phyloP scores from a whole-genome alignment of 2,113 vertebrate species.

The Silurus asotus region DNA sequence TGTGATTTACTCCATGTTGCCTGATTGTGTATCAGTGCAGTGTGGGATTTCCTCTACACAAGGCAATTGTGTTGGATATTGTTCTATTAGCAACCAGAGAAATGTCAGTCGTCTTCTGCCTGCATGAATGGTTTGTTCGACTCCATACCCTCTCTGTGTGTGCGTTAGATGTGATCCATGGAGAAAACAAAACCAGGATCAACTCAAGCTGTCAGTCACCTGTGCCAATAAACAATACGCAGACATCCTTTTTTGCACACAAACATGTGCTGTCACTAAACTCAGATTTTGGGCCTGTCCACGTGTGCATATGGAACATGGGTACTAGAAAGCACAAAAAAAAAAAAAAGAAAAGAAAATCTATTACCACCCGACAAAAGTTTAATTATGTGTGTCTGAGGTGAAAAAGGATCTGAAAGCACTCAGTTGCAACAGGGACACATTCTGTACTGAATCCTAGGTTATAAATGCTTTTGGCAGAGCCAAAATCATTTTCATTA shows the following conservation, averaged over 20 bases:
- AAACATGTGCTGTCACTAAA: neutral
- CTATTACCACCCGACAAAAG: neutral
- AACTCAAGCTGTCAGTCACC: conserved; percentile 46
- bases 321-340: neutral
- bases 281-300: neutral
- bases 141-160: conserved; percentile 10
- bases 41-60: conserved; percentile 52
- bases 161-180: conserved; percentile 58
- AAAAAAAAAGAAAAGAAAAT: neutral
- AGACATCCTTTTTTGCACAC: neutral
- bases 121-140: conserved; percentile 44
- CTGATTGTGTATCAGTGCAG: conserved; percentile 58
- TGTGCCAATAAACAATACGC: conserved; percentile 16
- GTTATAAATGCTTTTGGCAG: neutral
- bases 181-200: conserved; percentile 43
- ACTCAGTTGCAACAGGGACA: conserved; percentile 1
- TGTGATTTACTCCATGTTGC: conserved; percentile 53
- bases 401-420: neutral
- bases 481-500: conserved; percentile 1
- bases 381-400: neutral
- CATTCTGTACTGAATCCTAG: neutral
- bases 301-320: neutral
- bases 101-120: conserved; percentile 53
- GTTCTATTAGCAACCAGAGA: conserved; percentile 50
- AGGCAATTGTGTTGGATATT: conserved; percentile 56